A percentile compares a stretch with the other conserved stretches of the same genome.
Evolutionary conservation across 2,113 vertebrate species (phyloP).

Genomic region (Probosciger aterrimus): DNA sequence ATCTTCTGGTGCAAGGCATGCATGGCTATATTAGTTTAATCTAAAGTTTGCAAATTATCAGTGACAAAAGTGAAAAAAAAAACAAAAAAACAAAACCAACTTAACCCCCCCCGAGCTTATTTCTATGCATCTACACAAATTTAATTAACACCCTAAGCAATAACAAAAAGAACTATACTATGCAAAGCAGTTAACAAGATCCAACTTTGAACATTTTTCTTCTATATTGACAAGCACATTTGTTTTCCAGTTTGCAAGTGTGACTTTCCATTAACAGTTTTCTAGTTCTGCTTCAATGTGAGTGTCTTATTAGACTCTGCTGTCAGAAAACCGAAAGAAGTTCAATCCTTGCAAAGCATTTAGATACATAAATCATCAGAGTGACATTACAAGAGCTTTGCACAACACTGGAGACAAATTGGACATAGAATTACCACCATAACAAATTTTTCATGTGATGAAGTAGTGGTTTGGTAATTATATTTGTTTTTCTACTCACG

Average conservation of each 20-base stretch:
- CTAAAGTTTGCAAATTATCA: background rate
- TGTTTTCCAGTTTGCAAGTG: background rate
- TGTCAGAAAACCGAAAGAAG: background rate
- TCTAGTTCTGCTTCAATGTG: background rate
- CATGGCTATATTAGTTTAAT: background rate
- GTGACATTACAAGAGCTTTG: background rate
- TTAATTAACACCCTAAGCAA: background rate
- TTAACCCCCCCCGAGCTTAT: accelerated
- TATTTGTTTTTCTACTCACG: background rate
- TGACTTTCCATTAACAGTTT: background rate
- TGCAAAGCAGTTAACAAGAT: background rate
- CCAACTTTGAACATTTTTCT: background rate
- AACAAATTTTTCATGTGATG: background rate
- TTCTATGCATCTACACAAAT: background rate
- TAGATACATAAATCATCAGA: background rate
- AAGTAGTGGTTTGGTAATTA: background rate
- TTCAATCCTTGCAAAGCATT: background rate
- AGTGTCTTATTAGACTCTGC: background rate
- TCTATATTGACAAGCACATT: background rate
- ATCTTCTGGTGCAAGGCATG: background rate
- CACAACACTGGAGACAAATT: background rate
- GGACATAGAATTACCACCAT: background rate
- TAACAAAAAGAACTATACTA: background rate
- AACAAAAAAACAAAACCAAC: background rate
- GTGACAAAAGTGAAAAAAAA: background rate